Percentiles rank a stretch among this genome's conserved stretches.
phyloP scores from a whole-genome alignment of 2,888 invertebrate species.

The Drosophila lacicola region DNA sequence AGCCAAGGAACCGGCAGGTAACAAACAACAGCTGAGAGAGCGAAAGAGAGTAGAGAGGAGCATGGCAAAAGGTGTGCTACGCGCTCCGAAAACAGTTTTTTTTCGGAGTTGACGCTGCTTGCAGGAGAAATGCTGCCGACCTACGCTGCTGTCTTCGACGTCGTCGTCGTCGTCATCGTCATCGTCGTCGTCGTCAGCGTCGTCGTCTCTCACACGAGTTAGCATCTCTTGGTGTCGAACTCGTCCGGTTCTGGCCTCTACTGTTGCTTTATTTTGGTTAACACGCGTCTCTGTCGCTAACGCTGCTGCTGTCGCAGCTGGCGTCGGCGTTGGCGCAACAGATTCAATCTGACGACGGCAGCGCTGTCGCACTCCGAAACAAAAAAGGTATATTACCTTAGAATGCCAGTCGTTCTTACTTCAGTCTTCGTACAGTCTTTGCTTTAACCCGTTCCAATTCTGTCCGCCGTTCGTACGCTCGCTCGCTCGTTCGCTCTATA shows the following conservation, averaged over 20 bases:
- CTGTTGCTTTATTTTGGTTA: constrained; percentile 81
- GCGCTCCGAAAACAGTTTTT: constrained; percentile 42
- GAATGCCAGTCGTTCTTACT: constrained; percentile 85
- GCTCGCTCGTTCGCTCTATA: constrained; percentile 84
- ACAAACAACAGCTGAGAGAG: constrained; percentile 58
- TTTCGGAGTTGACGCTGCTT: constrained; percentile 62
- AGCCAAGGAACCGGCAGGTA: constrained; percentile 44
- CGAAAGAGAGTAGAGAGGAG: constrained; percentile 42
- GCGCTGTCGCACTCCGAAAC: constrained; percentile 82
- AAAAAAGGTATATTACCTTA: constrained; percentile 86
- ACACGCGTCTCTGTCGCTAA: constrained; percentile 57
- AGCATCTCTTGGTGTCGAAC: constrained; percentile 60
- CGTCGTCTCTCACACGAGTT: constrained; percentile 52
- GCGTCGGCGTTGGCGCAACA: constrained; percentile 57
- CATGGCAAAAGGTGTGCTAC: constrained; percentile 60
- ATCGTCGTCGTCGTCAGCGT: constrained; percentile 24
- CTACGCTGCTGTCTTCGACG: constrained; percentile 29
- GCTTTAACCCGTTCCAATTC: constrained; percentile 86
- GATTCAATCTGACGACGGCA: constrained; percentile 64
- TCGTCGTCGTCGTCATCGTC: constrained; percentile 20
- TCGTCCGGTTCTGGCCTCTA: constrained; percentile 72
- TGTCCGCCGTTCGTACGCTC: constrained; percentile 85
- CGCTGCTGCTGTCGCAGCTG: constrained; percentile 23
- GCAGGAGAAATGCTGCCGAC: constrained; percentile 71
- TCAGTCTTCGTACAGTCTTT: constrained; percentile 86